phyloP scores from a whole-genome alignment of 2,113 vertebrate species.

The Alectura lathami region DNA sequence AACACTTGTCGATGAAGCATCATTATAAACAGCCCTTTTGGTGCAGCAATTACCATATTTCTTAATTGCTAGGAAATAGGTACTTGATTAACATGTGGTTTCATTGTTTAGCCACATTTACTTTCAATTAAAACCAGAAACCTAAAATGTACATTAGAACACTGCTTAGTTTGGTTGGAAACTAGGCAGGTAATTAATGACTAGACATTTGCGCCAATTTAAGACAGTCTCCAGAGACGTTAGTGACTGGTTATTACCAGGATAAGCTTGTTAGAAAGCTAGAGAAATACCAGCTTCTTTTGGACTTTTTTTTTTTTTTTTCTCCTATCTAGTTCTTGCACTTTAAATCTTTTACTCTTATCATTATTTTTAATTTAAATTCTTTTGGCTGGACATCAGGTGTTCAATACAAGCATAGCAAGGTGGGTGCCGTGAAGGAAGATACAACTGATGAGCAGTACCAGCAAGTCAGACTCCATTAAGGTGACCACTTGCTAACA shows the following conservation, averaged over 20 bases:
- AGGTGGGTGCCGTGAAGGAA: not conserved
- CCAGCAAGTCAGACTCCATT: not conserved
- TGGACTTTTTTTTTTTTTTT: not conserved
- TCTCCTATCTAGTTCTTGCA: not conserved
- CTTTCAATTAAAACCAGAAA: constrained; percentile 24
- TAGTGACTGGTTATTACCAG: not conserved
- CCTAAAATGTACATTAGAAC: not conserved
- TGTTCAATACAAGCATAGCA: not conserved
- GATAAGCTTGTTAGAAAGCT: not conserved
- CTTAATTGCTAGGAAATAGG: constrained; percentile 4
- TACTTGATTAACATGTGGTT: not conserved
- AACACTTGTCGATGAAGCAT: not conserved
- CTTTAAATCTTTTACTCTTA: not conserved
- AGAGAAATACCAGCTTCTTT: not conserved
- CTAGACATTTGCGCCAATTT: not conserved
- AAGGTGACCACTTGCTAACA: not conserved
- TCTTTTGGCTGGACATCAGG: not conserved
- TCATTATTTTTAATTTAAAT: not conserved
- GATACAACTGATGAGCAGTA: not conserved
- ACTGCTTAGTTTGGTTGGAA: not conserved
- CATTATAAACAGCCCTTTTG: not conserved
- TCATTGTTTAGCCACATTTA: not conserved
- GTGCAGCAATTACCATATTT: not conserved
- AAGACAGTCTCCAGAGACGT: not conserved
- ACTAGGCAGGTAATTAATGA: constrained; percentile 18